Evolutionary conservation across 2,888 invertebrate genomes (phyloP).

Genomic region (Andricus quercusramuli): DNA sequence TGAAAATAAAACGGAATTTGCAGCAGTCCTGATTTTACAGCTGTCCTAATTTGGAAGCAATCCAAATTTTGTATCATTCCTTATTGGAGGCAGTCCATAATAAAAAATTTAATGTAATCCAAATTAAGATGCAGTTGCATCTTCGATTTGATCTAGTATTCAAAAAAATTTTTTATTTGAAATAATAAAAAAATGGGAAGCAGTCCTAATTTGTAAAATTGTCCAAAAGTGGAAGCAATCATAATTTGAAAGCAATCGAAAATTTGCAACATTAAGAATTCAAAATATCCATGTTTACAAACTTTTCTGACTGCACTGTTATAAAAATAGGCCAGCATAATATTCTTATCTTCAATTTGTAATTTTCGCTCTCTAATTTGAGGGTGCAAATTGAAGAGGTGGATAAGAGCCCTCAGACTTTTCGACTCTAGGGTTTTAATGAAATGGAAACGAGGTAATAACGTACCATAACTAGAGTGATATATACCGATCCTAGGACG

Average conservation of each 20-base stretch:
- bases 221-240: too few species aligned
- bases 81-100: too few species aligned
- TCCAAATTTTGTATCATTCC: background rate
- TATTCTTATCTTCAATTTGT: background rate
- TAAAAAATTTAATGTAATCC: too few species aligned
- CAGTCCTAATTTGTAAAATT: too few species aligned
- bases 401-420: background rate
- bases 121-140: too few species aligned
- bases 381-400: slow-evolving; percentile 1
- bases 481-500: background rate
- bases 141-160: too few species aligned
- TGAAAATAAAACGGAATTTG: background rate
- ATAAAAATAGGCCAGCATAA: background rate
- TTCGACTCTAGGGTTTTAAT: slow-evolving; percentile 16
- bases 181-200: too few species aligned
- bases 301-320: background rate
- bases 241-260: too few species aligned
- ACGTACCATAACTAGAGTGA: slow-evolving; percentile 8
- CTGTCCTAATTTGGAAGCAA: background rate
- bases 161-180: too few species aligned
- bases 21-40: background rate
- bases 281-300: too few species aligned
- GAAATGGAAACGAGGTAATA: slow-evolving; percentile 38
- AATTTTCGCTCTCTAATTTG: background rate
- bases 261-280: too few species aligned